Evolutionary conservation across 2,888 invertebrate genomes (phyloP).

Genomic region (Himalopsyche kuldschensis): DNA sequence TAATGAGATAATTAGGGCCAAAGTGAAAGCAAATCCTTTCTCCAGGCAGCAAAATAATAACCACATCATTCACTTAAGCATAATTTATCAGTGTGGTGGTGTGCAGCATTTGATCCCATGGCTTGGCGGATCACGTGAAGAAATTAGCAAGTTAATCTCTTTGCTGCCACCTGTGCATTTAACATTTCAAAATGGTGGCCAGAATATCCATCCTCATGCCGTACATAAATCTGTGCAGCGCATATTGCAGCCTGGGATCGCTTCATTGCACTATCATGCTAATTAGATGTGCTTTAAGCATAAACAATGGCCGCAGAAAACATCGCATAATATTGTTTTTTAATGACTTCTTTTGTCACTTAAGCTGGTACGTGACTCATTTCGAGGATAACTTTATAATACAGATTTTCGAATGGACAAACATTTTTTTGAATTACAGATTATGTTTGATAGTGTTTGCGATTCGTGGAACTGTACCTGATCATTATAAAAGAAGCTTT

Average conservation of each 20-base stretch:
- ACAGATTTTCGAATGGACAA: too few relatives aligned
- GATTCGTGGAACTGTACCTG: too few relatives aligned
- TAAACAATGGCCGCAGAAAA: not conserved
- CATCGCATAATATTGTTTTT: not conserved
- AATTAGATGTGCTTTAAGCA: not conserved
- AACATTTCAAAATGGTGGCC: conserved; percentile 20
- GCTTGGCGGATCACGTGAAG: not conserved
- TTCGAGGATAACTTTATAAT: too few relatives aligned
- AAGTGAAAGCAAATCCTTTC: too few relatives aligned
- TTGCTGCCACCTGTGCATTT: conserved; percentile 24
- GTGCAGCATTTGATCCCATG: not conserved
- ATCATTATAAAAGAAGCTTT: too few relatives aligned
- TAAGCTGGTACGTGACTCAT: too few relatives aligned
- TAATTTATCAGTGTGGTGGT: not conserved
- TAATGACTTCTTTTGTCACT: not conserved
- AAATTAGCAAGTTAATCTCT: conserved; percentile 1
- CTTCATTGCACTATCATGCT: not conserved
- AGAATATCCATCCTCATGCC: not conserved
- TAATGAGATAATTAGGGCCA: too few relatives aligned
- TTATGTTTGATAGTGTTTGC: too few relatives aligned
- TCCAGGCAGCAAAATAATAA: not conserved
- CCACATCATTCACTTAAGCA: not conserved
- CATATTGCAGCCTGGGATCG: not conserved
- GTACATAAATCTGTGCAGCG: not conserved
- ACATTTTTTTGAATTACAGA: too few relatives aligned